Base-by-base conservation (phyloP, 1,140 invertebrate genomes). In the Nylanderia fulva region DNA sequence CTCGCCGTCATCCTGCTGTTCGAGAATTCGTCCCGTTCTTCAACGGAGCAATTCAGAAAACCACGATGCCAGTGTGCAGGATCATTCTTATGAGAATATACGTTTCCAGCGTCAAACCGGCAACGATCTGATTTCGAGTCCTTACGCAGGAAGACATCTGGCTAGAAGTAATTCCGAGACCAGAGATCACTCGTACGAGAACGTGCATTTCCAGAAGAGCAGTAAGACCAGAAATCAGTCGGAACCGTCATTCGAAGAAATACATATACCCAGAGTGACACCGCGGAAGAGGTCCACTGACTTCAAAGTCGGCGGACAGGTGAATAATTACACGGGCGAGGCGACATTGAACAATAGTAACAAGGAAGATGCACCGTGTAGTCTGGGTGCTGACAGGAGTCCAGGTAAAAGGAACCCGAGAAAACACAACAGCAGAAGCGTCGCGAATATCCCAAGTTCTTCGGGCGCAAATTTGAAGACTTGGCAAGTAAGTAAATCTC, bases 271-370 rank as follows among this genome's bases (percentile, higher is more conserved):
- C 2, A 89, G 93, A 36, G 89, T 94, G 3, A 90, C 86, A 6
- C 79, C 92, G 0, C 86, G 91, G 18, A 93, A 90, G 66, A 91
- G 86, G 45, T 84, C 85, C 18, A 90, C 86, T 0, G 93, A 94
- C 15, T 94, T 94, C n/a, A 93, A 93, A 68, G 85, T 94, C 54
- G 92, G 92, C 7, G 93, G 92, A 52, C 90, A 92, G 52, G 93
- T 93, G 33, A 91, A 71, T 5, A 90, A 74, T 63, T 93, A 94
- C 27, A 72, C 88, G 6, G 75, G 54, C 29, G 71, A 63, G 4
- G 68, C 63, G 9, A 54, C 79, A 7, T 52, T 60, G 24, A 52
- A 7, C 48, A 8, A 83, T 7, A 85, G 89, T 0, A 88, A 84
- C 63, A 68, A 90, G 6, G 90, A 92, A 0, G 90, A 93, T 4